Evolutionary conservation across 2,113 vertebrate genomes (phyloP).

Genomic region (Trichechus manatus): DNA sequence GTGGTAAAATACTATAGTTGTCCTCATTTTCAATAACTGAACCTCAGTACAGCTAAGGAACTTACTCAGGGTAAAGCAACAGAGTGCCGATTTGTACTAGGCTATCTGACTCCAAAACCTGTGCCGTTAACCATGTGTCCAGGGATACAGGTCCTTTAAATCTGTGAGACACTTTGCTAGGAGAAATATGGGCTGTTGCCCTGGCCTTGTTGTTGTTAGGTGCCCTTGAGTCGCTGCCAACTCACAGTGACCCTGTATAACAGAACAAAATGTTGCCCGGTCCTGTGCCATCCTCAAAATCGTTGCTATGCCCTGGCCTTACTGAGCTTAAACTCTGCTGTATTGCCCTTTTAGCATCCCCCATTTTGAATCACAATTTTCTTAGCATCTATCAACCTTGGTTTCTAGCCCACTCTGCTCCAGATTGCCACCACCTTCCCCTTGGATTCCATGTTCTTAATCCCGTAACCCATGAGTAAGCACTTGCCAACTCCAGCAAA

Average conservation of each 20-base stretch:
- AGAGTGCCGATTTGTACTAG: neutral
- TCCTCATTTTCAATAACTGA: slow-evolving; percentile 1
- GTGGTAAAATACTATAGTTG: neutral
- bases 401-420: neutral
- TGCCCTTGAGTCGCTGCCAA: no score
- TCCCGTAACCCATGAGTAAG: neutral
- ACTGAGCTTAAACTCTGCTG: neutral
- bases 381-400: neutral
- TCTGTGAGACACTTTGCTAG: neutral
- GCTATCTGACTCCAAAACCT: neutral
- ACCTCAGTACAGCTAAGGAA: neutral
- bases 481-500: neutral
- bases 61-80: neutral
- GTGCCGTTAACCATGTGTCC: neutral
- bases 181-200: neutral
- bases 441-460: neutral
- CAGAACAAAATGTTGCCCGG: no score
- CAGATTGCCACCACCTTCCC: neutral
- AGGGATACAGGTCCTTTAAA: neutral
- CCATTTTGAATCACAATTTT: slow-evolving; percentile 15
- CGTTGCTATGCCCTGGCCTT: neutral
- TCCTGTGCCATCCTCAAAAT: no score
- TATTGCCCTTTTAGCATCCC: neutral
- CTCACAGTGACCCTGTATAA: no score
- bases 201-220: neutral